phyloP scores from a whole-genome alignment of 92 coral and sea anemone species.

The Epizoanthus illoricatus region DNA sequence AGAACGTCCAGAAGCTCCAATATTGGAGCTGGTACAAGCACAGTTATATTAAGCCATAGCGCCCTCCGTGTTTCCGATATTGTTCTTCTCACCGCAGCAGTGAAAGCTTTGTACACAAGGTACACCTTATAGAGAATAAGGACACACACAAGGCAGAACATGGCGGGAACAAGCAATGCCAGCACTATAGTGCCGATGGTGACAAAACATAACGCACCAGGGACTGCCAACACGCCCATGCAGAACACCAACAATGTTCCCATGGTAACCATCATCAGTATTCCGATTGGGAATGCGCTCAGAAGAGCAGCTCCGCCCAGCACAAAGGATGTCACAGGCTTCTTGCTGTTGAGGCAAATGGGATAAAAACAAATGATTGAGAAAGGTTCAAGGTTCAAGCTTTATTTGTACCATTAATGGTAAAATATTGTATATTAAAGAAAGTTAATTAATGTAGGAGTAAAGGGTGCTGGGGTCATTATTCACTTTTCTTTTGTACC shows the following conservation, averaged over 20 bases:
- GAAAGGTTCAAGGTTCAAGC: too few species aligned
- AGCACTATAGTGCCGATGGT: slow-evolving; percentile 21
- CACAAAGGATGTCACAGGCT: slow-evolving; percentile 30
- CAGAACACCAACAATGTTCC: slow-evolving; percentile 9
- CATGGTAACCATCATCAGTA: background rate
- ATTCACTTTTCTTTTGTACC: too few species aligned
- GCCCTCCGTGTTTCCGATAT: slow-evolving; percentile 3
- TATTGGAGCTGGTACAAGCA: slow-evolving; percentile 13
- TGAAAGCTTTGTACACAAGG: slow-evolving; percentile 6
- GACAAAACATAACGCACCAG: slow-evolving; percentile 14
- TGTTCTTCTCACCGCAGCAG: slow-evolving; percentile 3
- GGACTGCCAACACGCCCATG: slow-evolving; percentile 25
- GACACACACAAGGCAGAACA: slow-evolving; percentile 4
- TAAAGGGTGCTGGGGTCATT: too few species aligned
- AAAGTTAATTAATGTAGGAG: too few species aligned
- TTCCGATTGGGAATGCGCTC: slow-evolving; percentile 23
- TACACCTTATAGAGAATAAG: slow-evolving; percentile 12
- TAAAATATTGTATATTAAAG: too few species aligned
- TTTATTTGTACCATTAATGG: too few species aligned
- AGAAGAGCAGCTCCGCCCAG: slow-evolving; percentile 26
- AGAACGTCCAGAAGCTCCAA: slow-evolving; percentile 21
- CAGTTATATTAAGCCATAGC: background rate
- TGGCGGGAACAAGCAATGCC: slow-evolving; percentile 13
- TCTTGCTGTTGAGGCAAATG: slow-evolving; percentile 8
- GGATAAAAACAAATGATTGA: background rate